Evolutionary conservation across 2,113 vertebrate species (phyloP).

Genomic region (Jaculus jaculus): DNA sequence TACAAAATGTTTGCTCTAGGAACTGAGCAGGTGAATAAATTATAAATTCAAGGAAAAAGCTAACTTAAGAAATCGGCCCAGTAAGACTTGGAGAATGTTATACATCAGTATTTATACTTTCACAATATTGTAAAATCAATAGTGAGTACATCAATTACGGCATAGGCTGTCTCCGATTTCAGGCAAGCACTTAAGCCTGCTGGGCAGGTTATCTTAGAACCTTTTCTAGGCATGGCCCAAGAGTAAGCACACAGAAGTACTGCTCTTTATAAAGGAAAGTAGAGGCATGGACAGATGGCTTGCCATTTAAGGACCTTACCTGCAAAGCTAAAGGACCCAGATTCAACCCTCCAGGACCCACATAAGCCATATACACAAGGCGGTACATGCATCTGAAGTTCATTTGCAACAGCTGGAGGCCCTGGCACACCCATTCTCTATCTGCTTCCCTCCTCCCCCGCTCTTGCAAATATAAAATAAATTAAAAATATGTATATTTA

Average conservation of each 20-base stretch:
- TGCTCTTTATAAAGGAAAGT: not conserved
- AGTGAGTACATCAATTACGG: not conserved
- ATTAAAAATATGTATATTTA: no score
- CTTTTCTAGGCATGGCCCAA: not conserved
- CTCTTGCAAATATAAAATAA: not conserved
- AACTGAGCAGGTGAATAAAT: not conserved
- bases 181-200: not conserved
- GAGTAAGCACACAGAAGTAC: not conserved
- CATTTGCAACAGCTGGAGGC: no score
- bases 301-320: no score
- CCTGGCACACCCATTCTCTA: no score
- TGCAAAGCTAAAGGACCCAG: no score
- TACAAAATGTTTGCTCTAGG: not conserved
- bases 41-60: not conserved
- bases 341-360: no score
- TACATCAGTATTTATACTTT: not conserved
- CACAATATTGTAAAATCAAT: not conserved
- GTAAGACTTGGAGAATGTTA: not conserved
- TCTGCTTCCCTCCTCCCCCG: no score
- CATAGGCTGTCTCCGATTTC: not conserved
- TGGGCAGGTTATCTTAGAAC: no score
- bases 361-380: no score
- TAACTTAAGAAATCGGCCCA: not conserved
- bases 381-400: no score
- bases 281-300: no score